Evolutionary conservation across 2,797 vertebrate species (phyloP).

Genomic region (Aselliscus stoliczkanus): DNA sequence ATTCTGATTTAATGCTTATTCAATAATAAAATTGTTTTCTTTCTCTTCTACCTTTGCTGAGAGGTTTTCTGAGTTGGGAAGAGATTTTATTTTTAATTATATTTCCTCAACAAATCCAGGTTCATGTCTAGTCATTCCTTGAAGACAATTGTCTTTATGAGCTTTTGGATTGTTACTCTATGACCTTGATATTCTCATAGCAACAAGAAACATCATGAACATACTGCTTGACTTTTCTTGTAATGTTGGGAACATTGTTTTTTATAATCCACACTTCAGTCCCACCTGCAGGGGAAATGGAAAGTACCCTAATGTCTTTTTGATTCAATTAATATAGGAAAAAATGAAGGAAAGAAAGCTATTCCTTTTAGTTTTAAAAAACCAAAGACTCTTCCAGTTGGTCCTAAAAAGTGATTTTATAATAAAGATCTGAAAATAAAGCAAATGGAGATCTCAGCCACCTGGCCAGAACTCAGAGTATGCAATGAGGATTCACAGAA

Average conservation of each 20-base stretch:
- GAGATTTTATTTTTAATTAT: background rate
- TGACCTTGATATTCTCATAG: background rate
- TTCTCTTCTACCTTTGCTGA: background rate
- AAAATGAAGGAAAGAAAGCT: background rate
- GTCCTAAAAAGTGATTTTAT: background rate
- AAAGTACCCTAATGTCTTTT: background rate
- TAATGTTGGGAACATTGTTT: background rate
- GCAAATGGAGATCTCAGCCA: background rate
- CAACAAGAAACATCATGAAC: background rate
- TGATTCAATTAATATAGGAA: background rate
- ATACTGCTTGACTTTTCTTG: background rate
- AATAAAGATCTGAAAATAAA: background rate
- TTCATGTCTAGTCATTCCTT: background rate
- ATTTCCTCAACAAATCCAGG: background rate
- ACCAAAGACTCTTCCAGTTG: background rate
- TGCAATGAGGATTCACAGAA: background rate
- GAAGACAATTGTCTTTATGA: background rate
- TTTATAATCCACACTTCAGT: background rate
- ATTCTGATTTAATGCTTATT: background rate
- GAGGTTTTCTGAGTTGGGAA: background rate
- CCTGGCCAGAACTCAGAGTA: background rate
- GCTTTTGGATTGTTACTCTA: background rate
- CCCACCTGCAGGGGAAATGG: background rate
- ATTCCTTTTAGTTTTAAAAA: background rate
- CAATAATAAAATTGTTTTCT: background rate